Conservation (phyloP, 2,113 vertebrate genomes). For the Petromus typicus region DNA sequence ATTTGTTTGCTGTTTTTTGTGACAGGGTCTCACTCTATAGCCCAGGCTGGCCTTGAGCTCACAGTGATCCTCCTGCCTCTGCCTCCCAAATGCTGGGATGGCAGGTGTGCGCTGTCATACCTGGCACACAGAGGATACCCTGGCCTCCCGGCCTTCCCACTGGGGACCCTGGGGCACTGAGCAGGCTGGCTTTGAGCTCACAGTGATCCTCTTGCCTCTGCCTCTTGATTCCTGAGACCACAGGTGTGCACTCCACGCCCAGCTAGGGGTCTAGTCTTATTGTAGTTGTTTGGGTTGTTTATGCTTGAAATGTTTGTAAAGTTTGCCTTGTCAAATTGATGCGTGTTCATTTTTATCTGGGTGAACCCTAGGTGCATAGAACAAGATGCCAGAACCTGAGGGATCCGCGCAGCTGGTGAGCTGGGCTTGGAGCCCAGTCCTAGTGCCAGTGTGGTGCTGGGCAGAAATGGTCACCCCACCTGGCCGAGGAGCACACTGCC, state of each 20-base stretch:
- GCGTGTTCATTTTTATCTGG: neutral
- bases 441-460: neutral
- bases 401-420: neutral
- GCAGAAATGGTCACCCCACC: neutral
- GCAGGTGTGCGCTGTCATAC: neutral
- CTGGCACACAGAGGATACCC: neutral
- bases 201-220: too few relatives aligned
- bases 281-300: neutral
- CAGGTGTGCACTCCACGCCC: too few relatives aligned
- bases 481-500: neutral
- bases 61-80: neutral
- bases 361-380: neutral
- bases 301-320: neutral
- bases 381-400: neutral
- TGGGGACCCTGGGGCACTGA: too few relatives aligned
- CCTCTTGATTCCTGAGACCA: too few relatives aligned
- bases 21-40: neutral
- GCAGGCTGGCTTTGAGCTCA: too few relatives aligned
- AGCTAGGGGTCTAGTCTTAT: too few relatives aligned
- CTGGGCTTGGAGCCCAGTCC: neutral
- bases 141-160: too few relatives aligned
- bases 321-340: neutral
- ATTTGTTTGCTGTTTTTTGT: neutral
- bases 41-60: neutral
- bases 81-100: neutral